A percentile compares a stretch with the other conserved stretches of the same genome.
Evolutionary conservation across 2,888 invertebrate species (phyloP).

Genomic region (Hololepta plana): DNA sequence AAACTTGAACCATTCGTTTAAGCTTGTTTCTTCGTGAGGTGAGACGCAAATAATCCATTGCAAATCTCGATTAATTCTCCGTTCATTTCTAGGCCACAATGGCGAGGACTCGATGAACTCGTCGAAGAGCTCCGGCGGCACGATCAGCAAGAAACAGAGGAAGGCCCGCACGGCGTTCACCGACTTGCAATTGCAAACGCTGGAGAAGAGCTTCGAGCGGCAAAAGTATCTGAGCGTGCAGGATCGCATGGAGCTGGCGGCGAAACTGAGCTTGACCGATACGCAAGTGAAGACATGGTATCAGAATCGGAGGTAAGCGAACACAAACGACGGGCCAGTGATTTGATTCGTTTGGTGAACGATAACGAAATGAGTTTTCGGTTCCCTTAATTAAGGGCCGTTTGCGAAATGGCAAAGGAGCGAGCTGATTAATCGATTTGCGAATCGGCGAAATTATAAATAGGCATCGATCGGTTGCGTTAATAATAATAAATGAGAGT

Average conservation of each 20-base stretch:
- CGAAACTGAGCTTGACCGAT: slow-evolving; percentile 88
- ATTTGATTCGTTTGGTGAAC: too few species aligned
- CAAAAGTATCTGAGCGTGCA: slow-evolving; percentile 96
- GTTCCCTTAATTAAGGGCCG: background rate
- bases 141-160: slow-evolving; percentile 78
- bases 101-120: slow-evolving; percentile 63
- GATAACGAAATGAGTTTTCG: too few species aligned
- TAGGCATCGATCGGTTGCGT: too few species aligned
- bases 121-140: slow-evolving; percentile 30
- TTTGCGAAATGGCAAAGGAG: slow-evolving; percentile 1
- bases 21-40: too few species aligned
- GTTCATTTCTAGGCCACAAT: slow-evolving; percentile 50
- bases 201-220: slow-evolving; percentile 92
- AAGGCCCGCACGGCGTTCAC: slow-evolving; percentile 98
- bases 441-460: background rate
- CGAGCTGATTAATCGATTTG: slow-evolving; percentile 1
- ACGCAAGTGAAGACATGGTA: slow-evolving; percentile 99
- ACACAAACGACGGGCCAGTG: background rate
- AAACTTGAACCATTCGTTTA: too few species aligned
- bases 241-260: slow-evolving; percentile 95
- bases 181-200: slow-evolving; percentile 89
- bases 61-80: too few species aligned
- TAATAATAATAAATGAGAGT: too few species aligned
- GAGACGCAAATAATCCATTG: too few species aligned
- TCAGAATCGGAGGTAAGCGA: slow-evolving; percentile 83